A percentile compares a stretch with the other conserved stretches of the same genome.
These are phyloP conservation scores for Parauchenoglanis punctatus DNA, from an alignment of 2,797 vertebrate genomes.

Conservation along the genomic window DNA sequence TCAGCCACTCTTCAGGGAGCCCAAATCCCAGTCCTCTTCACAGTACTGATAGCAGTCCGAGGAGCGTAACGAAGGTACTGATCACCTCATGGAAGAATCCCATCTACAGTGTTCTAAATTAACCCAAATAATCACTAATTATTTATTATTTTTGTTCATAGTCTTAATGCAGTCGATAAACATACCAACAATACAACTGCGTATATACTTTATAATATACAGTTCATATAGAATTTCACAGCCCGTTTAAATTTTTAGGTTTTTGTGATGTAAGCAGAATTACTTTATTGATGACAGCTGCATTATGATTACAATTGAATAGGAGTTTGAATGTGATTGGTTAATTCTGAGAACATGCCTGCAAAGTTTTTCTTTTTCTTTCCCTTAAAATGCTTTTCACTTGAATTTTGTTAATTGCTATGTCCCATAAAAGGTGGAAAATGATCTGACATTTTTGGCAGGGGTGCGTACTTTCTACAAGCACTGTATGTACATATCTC, in stretches of 20 bases:
- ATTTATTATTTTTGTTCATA: not conserved
- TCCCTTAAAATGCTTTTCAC: not conserved
- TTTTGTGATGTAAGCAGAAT: not conserved
- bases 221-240: not conserved
- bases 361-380: not conserved
- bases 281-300: no score
- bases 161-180: not conserved
- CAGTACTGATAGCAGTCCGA: constrained; percentile 90
- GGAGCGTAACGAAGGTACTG: constrained; percentile 85
- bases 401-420: not conserved
- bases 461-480: not conserved
- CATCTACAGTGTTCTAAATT: not conserved
- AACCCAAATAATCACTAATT: not conserved
- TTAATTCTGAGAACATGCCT: not conserved
- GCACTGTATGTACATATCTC: not conserved
- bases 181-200: not conserved
- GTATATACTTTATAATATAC: constrained; percentile 8
- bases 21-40: constrained; percentile 75
- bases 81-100: not conserved
- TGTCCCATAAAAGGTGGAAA: not conserved
- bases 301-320: not conserved
- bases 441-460: not conserved
- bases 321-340: not conserved
- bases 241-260: no score
- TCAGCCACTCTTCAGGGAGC: constrained; percentile 79